phyloP scores from a whole-genome alignment of 2,797 vertebrate species.

The Sebastes nivosus region DNA sequence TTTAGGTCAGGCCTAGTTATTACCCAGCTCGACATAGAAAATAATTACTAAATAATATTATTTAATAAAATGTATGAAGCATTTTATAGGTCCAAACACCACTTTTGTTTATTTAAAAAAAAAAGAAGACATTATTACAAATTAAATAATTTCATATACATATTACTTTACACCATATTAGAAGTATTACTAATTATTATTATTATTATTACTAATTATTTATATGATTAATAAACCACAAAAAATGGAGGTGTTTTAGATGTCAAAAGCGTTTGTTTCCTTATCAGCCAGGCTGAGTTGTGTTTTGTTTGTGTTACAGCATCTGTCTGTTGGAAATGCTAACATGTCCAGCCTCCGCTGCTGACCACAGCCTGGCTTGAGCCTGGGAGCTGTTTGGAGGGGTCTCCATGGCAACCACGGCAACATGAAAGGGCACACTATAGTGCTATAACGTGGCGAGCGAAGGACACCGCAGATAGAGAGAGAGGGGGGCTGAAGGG shows the following conservation, averaged over 20 bases:
- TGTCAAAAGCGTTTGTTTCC: neutral
- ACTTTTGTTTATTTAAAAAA: too few relatives aligned
- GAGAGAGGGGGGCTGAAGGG: constrained; percentile 1
- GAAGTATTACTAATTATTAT: too few relatives aligned
- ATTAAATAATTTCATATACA: too few relatives aligned
- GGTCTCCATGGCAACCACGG: constrained; percentile 48
- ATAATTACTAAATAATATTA: too few relatives aligned
- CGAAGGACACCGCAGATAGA: constrained; percentile 12
- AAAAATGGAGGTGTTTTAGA: neutral
- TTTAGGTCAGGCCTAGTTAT: too few relatives aligned
- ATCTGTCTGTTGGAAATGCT: neutral
- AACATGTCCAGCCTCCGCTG: constrained; percentile 5
- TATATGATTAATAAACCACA: too few relatives aligned
- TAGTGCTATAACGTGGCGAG: constrained; percentile 10
- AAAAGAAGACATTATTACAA: too few relatives aligned
- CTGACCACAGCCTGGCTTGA: constrained; percentile 5
- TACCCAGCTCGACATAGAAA: too few relatives aligned
- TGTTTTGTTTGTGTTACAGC: neutral
- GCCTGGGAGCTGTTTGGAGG: constrained; percentile 51
- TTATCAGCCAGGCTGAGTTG: neutral
- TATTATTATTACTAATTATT: too few relatives aligned
- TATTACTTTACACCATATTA: too few relatives aligned
- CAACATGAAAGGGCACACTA: constrained; percentile 41
- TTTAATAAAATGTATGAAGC: too few relatives aligned
- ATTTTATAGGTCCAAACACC: too few relatives aligned